phyloP scores from a whole-genome alignment of 1,140 invertebrate genomes.

The Neoseiulus cucumeris region DNA sequence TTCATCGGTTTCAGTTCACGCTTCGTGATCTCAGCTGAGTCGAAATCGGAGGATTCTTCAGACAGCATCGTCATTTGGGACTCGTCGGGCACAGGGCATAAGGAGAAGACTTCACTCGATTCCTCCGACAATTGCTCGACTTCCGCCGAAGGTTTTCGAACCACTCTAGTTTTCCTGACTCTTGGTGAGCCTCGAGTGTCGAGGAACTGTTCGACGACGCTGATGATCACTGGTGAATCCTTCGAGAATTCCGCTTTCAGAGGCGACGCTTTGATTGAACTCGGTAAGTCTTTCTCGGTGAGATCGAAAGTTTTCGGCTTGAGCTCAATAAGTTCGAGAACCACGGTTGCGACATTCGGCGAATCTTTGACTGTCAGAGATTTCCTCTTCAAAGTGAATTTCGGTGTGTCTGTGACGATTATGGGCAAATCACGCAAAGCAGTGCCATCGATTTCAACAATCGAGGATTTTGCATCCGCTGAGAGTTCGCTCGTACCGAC shows the following conservation, averaged over 20 bases:
- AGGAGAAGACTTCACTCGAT: neutral
- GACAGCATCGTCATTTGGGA: neutral
- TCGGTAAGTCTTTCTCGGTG: neutral
- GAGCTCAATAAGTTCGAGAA: neutral
- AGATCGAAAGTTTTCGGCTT: neutral
- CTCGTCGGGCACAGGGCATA: neutral
- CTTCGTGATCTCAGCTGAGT: neutral
- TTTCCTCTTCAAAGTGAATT: neutral
- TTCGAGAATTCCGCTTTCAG: too few species aligned
- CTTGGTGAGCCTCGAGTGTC: neutral
- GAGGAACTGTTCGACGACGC: neutral
- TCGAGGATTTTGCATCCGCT: too few species aligned
- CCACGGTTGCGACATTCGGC: neutral
- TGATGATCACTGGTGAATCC: neutral
- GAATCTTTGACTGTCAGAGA: neutral
- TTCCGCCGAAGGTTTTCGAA: neutral
- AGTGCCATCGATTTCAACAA: neutral
- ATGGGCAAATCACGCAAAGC: neutral
- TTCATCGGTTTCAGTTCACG: neutral
- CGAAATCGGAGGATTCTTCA: neutral
- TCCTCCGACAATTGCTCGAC: neutral
- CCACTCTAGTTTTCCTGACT: neutral
- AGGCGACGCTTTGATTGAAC: too few species aligned
- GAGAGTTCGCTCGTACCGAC: too few species aligned
- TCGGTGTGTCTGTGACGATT: neutral